A percentile compares a stretch with the other conserved stretches of the same genome.
Conservation (phyloP, 2,888 invertebrate species). For the Sphaerophoria taeniata region DNA sequence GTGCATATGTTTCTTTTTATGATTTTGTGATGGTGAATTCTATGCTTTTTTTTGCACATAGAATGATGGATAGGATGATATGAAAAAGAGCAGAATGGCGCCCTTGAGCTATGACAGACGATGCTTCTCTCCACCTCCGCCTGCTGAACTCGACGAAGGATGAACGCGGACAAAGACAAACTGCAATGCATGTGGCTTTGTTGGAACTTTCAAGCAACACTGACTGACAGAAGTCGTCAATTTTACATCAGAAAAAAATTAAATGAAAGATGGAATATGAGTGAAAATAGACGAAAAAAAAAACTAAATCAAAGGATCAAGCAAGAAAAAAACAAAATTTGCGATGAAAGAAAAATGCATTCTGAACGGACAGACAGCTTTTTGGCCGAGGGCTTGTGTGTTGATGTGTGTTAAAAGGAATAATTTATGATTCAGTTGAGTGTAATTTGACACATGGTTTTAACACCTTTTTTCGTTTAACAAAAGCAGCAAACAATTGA, state of each 20-base stretch:
- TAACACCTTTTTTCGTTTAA: slow-evolving; percentile 50
- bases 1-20: background rate
- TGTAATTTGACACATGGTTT: slow-evolving; percentile 59
- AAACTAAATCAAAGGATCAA: slow-evolving; percentile 27
- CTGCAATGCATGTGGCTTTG: slow-evolving; percentile 27
- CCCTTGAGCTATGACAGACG: slow-evolving; percentile 33
- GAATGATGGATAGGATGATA: slow-evolving; percentile 39
- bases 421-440: slow-evolving; percentile 65
- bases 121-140: slow-evolving; percentile 7
- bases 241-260: slow-evolving; percentile 48
- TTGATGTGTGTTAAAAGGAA: slow-evolving; percentile 37
- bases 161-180: slow-evolving; percentile 6
- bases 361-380: slow-evolving; percentile 24
- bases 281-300: slow-evolving; percentile 22
- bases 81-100: slow-evolving; percentile 57
- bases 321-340: no score
- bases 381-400: slow-evolving; percentile 46
- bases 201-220: slow-evolving; percentile 14
- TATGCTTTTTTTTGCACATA: slow-evolving; percentile 29
- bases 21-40: slow-evolving; percentile 22
- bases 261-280: slow-evolving; percentile 18
- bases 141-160: slow-evolving; percentile 17
- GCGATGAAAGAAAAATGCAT: slow-evolving; percentile 23
- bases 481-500: slow-evolving; percentile 9
- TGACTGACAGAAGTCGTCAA: slow-evolving; percentile 64